phyloP scores from a whole-genome alignment of 2,888 invertebrate species.

The Fragum sueziense region DNA sequence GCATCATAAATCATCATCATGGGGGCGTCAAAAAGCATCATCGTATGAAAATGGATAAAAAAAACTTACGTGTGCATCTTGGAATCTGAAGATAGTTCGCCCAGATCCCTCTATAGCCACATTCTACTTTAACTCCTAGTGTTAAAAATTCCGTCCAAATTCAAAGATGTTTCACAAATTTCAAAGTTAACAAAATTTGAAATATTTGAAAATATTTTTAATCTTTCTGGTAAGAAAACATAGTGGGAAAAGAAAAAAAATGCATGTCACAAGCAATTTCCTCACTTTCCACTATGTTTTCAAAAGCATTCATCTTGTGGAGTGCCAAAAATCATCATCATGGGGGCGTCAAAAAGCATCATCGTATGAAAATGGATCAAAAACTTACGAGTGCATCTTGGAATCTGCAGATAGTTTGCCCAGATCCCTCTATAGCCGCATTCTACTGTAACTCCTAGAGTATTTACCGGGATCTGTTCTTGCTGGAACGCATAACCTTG shows the following conservation, averaged over 20 bases:
- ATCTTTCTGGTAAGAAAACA: neutral
- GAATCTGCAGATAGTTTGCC: slow-evolving; percentile 52
- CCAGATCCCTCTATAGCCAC: slow-evolving; percentile 70
- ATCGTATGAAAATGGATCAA: neutral
- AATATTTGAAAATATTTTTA: too few species aligned
- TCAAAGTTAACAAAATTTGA: too few species aligned
- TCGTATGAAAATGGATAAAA: neutral
- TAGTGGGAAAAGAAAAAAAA: neutral
- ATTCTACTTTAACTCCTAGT: slow-evolving; percentile 44
- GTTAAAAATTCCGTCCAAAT: too few species aligned
- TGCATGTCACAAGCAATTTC: neutral
- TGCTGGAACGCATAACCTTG: slow-evolving; percentile 67
- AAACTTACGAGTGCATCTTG: slow-evolving; percentile 53
- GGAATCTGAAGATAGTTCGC: slow-evolving; percentile 45
- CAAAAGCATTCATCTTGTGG: neutral
- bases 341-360: neutral
- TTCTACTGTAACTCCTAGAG: slow-evolving; percentile 30
- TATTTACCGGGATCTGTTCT: slow-evolving; percentile 55
- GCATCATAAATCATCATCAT: neutral
- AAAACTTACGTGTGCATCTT: slow-evolving; percentile 53
- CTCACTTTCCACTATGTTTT: neutral
- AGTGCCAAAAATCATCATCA: neutral
- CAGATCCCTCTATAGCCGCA: slow-evolving; percentile 70
- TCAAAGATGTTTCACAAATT: too few species aligned
- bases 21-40: neutral